phyloP scores from a whole-genome alignment of 2,113 vertebrate species.

The Tenebrosternarchus preto region DNA sequence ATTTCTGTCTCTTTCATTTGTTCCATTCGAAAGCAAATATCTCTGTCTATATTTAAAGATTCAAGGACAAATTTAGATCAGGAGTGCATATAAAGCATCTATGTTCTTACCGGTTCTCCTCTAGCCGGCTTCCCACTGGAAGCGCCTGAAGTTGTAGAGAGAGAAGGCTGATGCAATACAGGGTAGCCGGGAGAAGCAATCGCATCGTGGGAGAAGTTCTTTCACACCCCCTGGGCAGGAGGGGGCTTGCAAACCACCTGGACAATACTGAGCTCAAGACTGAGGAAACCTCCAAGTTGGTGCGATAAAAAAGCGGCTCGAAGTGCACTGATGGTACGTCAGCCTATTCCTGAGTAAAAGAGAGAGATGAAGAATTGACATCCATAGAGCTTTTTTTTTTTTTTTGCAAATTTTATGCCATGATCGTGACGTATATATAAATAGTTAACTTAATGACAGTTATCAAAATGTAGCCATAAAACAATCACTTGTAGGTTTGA shows the following conservation, averaged over 20 bases:
- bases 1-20: no score
- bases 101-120: background rate
- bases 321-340: background rate
- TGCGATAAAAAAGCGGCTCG: background rate
- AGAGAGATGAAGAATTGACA: background rate
- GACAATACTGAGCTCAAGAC: slow-evolving; percentile 41
- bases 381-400: no score
- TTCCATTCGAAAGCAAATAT: no score
- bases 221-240: slow-evolving; percentile 55
- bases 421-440: background rate
- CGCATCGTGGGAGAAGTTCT: slow-evolving; percentile 67
- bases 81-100: no score
- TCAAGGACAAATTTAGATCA: no score
- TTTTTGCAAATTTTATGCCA: background rate
- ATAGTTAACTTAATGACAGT: no score
- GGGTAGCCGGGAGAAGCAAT: slow-evolving; percentile 62
- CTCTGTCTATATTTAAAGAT: no score
- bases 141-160: slow-evolving; percentile 66
- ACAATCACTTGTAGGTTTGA: background rate
- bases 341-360: background rate
- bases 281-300: slow-evolving; percentile 4
- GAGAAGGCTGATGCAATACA: slow-evolving; percentile 79
- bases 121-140: slow-evolving; percentile 68
- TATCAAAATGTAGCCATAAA: background rate
- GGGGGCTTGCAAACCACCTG: slow-evolving; percentile 51